A percentile compares a stretch with the other conserved stretches of the same genome.
Evolutionary conservation across 2,797 vertebrate genomes (phyloP).

Genomic region (Lemur catta): DNA sequence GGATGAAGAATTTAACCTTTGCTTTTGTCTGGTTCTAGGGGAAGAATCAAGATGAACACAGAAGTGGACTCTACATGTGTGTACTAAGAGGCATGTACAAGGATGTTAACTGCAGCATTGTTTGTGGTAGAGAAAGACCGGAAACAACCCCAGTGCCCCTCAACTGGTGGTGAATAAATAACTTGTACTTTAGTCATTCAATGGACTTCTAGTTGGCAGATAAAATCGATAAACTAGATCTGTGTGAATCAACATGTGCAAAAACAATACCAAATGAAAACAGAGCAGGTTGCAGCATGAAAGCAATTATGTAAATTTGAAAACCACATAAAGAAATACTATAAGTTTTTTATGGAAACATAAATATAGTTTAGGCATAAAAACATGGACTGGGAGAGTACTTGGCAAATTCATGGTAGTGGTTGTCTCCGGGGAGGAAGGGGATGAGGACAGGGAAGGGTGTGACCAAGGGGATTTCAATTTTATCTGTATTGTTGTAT

Average conservation of each 20-base stretch:
- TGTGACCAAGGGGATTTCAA: not conserved
- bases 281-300: not conserved
- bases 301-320: slow-evolving; percentile 13
- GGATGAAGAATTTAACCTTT: not conserved
- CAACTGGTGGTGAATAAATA: not conserved
- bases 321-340: not conserved
- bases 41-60: not conserved
- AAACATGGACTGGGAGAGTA: not conserved
- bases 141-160: not conserved
- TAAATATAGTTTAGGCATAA: not conserved
- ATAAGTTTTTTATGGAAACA: not conserved
- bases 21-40: not conserved
- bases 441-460: not conserved
- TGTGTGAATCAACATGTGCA: not conserved
- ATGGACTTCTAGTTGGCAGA: not conserved
- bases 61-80: not conserved
- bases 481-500: not conserved
- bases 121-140: not conserved
- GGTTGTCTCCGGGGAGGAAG: not conserved
- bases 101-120: not conserved
- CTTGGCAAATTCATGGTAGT: not conserved
- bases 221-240: not conserved
- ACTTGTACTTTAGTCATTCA: not conserved
- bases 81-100: not conserved
- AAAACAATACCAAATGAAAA: slow-evolving; percentile 36